Evolutionary conservation across 1,140 invertebrate genomes (phyloP).

Genomic region (Calliphora vicina): DNA sequence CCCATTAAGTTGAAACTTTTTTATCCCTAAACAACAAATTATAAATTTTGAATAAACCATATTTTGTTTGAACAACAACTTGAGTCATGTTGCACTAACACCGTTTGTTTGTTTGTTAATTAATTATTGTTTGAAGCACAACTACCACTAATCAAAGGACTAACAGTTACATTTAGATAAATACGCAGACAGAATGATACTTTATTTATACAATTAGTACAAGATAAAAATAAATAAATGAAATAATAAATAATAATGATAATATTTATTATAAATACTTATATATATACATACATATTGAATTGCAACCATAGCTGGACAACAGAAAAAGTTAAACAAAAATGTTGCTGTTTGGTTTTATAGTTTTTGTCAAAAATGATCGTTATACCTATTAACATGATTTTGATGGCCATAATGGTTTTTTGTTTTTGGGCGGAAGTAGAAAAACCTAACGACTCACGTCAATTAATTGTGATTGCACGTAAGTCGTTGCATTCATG

Average conservation of each 20-base stretch:
- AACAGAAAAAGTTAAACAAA: neutral
- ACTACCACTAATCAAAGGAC: no score
- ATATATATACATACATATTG: slow-evolving; percentile 10
- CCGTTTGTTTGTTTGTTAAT: neutral
- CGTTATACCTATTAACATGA: neutral
- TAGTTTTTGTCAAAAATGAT: neutral
- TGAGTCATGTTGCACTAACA: neutral
- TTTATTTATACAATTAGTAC: neutral
- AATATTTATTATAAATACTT: no score
- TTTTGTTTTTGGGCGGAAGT: neutral
- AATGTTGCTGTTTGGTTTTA: neutral
- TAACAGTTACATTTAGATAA: no score
- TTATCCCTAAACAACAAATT: no score
- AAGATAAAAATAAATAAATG: no score
- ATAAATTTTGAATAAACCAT: no score
- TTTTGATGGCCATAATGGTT: neutral
- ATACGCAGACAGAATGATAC: no score
- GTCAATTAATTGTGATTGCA: neutral
- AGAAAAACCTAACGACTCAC: neutral
- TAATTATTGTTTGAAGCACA: no score
- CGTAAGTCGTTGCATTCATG: neutral
- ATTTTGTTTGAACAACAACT: no score
- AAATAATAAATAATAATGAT: neutral
- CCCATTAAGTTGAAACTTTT: no score
- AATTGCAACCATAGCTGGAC: neutral